These are phyloP conservation scores for Chloroceryle aenea DNA, from an alignment of 2,113 vertebrate genomes.

Conservation along the genomic window DNA sequence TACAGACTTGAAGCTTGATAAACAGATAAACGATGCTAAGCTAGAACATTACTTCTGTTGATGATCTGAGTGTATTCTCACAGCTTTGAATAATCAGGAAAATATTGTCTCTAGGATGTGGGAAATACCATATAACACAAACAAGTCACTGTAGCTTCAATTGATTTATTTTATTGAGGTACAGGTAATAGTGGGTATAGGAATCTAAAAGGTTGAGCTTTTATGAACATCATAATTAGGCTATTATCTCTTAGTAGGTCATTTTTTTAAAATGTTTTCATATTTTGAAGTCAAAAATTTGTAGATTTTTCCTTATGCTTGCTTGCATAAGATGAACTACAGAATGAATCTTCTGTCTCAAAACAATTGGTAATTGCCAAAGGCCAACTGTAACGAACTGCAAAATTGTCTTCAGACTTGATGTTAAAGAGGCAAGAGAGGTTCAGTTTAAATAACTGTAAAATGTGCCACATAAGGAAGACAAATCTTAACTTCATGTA, in stretches of 20 bases:
- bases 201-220: not conserved
- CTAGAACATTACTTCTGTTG: not conserved
- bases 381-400: not conserved
- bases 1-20: not conserved
- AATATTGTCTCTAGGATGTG: not conserved
- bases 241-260: not conserved
- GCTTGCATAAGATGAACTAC: not conserved
- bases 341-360: not conserved
- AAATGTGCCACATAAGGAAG: not conserved
- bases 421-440: not conserved
- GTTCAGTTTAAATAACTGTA: not conserved
- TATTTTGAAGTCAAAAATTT: not conserved
- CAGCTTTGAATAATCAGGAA: not conserved
- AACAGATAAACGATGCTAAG: not conserved
- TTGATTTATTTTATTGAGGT: not conserved
- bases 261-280: not conserved
- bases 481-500: not conserved
- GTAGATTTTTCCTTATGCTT: not conserved
- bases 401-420: not conserved
- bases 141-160: not conserved
- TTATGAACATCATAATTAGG: not conserved
- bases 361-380: not conserved
- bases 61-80: not conserved
- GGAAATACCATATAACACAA: not conserved
- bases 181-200: not conserved